Conservation (phyloP, 2,888 invertebrate species). For the Pemphredon lugubris region DNA sequence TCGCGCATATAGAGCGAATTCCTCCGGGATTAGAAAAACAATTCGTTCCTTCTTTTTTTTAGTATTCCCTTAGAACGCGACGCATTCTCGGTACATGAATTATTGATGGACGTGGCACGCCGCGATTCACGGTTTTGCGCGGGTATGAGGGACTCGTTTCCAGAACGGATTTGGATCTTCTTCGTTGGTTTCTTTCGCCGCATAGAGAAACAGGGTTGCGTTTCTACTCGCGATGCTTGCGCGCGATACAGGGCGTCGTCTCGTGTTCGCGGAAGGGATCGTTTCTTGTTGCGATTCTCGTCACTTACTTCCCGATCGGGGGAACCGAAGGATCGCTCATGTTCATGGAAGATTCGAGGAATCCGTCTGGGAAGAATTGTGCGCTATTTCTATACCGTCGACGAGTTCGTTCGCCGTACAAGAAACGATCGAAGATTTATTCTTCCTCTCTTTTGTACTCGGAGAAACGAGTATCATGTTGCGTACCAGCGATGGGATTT, state of each 20-base stretch:
- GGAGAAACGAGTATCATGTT: too few relatives aligned
- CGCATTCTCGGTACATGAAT: conserved; percentile 48
- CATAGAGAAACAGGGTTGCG: conserved; percentile 2
- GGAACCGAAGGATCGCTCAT: conserved; percentile 40
- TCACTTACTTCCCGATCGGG: conserved; percentile 45
- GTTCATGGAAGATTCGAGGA: conserved; percentile 68
- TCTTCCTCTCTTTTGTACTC: too few relatives aligned
- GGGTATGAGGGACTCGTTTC: conserved; percentile 23
- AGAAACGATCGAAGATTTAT: conserved; percentile 30
- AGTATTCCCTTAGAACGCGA: conserved; percentile 6
- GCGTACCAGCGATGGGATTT: too few relatives aligned
- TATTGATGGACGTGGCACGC: conserved; percentile 52
- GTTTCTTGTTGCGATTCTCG: conserved; percentile 56
- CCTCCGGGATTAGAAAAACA: not conserved
- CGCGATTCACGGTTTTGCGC: conserved; percentile 22
- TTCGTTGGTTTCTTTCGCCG: conserved; percentile 38
- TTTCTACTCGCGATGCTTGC: conserved; percentile 43
- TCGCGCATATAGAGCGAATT: not conserved
- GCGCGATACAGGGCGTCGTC: conserved; percentile 20
- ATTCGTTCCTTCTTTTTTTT: not conserved
- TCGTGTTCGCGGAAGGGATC: conserved; percentile 49
- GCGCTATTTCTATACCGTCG: conserved; percentile 57
- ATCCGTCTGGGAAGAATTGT: conserved; percentile 51
- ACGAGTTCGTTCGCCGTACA: conserved; percentile 31
- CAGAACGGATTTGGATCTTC: conserved; percentile 46